These are phyloP conservation scores for Monopterus albus DNA, from an alignment of 2,113 vertebrate genomes.

Conservation along the genomic window DNA sequence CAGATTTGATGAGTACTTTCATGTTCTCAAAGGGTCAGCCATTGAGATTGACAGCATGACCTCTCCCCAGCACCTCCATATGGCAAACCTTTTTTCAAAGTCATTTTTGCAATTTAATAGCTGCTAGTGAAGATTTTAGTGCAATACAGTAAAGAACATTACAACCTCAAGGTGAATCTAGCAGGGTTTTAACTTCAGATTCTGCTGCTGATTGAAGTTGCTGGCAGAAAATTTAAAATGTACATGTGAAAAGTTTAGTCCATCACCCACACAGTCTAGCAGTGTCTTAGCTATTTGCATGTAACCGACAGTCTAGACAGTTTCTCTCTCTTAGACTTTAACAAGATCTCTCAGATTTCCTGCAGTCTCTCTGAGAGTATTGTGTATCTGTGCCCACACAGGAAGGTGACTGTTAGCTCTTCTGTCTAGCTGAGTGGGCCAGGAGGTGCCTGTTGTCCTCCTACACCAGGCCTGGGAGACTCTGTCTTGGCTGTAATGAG, in stretches of 20 bases:
- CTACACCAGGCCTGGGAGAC: slow-evolving; percentile 34
- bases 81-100: no score
- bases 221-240: slow-evolving; percentile 42
- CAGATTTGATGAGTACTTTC: no score
- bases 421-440: slow-evolving; percentile 47
- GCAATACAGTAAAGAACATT: no score
- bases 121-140: no score
- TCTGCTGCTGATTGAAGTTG: slow-evolving; percentile 34
- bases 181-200: slow-evolving; percentile 6
- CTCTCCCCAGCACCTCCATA: no score
- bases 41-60: no score
- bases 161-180: neutral
- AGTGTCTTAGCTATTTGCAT: slow-evolving; percentile 39
- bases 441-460: slow-evolving; percentile 48
- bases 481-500: slow-evolving; percentile 57
- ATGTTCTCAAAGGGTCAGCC: no score
- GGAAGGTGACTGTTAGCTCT: slow-evolving; percentile 44
- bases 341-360: slow-evolving; percentile 51
- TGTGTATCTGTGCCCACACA: slow-evolving; percentile 41
- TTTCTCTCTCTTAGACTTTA: slow-evolving; percentile 41
- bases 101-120: no score
- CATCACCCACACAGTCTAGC: slow-evolving; percentile 31
- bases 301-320: slow-evolving; percentile 37
- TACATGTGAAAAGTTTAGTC: slow-evolving; percentile 43
- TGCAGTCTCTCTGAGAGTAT: slow-evolving; percentile 28